Base-by-base conservation (phyloP, 2,888 invertebrate genomes). In the Tenthredo scrophulariae region DNA sequence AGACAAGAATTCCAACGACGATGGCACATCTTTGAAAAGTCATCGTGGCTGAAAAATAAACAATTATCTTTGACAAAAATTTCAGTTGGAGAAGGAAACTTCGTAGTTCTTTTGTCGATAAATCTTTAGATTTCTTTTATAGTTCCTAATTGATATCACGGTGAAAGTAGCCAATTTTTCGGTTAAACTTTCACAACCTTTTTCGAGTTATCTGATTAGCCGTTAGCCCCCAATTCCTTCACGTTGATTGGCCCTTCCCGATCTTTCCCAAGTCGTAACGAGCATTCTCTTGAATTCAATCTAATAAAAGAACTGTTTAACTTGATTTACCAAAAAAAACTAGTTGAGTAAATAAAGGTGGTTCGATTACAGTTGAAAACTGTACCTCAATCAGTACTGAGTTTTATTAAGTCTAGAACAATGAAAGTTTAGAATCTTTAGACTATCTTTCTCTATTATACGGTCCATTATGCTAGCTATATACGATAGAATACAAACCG, bases 1-100 rank as follows among this genome's bases (percentile, higher is more conserved):
- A 90, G 5, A 88, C 79, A 15, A 90, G n/a, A 62, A 89, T 85
- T 10, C 87, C 86, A n/a, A 90, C 70, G 22, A 89, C 43, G 67
- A 89, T 84, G 46, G 90, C 86, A 75, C 88, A 88, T 85, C 87
- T 87, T 74, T 87, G 89, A 74, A 89, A 43, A 46, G 87, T 86
- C 54, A 84, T 90, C 86, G 88, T 87, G 77, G 74, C 84, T 90
- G 89, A 85, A 90, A 89, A 62, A 37, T 10, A 15, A 54, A n/a
- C 0, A 33, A 50, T 7, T 54, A 77, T n/a, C 22, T 50, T 13
- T 26, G 18, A n/a, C 13, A 43, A 40, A n/a, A 43, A 43, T 26
- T 0, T 2, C 72, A 40, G 22, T 43, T 22, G 6, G 3, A 74
- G 9, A 6, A 43, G 1, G 2, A 43, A 22, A 2, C 22, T 29